Conservation (phyloP, 2,888 invertebrate species). For the Drosophila tripunctata region DNA sequence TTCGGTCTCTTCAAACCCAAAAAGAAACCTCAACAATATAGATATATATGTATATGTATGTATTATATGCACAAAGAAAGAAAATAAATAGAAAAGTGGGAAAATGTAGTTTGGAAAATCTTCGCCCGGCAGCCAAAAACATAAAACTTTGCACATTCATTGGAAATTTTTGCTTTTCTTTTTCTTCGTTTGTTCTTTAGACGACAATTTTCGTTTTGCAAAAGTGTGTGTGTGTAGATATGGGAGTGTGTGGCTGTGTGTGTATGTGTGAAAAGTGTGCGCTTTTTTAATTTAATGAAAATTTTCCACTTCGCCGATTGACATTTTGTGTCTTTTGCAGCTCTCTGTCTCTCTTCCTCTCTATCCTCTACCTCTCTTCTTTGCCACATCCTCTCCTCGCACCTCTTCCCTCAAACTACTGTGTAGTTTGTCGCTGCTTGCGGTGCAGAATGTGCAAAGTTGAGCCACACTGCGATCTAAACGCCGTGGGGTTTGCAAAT, state of each 20-base stretch:
- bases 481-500: slow-evolving; percentile 72
- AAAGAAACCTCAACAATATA: slow-evolving; percentile 38
- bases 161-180: slow-evolving; percentile 46
- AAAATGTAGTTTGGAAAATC: slow-evolving; percentile 53
- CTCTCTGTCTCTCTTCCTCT: slow-evolving; percentile 30
- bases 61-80: slow-evolving; percentile 34
- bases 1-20: slow-evolving; percentile 60
- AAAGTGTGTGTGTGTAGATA: slow-evolving; percentile 2
- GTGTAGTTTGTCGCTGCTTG: slow-evolving; percentile 52
- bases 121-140: slow-evolving; percentile 75
- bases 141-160: slow-evolving; percentile 79
- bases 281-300: slow-evolving; percentile 83
- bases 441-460: slow-evolving; percentile 68
- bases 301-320: slow-evolving; percentile 84
- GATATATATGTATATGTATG: slow-evolving; percentile 18
- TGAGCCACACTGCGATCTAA: slow-evolving; percentile 39
- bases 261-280: slow-evolving; percentile 62
- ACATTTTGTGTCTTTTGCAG: slow-evolving; percentile 76
- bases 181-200: slow-evolving; percentile 41
- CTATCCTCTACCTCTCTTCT: not conserved
- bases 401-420: slow-evolving; percentile 9
- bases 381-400: not conserved
- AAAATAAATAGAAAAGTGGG: slow-evolving; percentile 23
- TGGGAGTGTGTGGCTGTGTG: slow-evolving; percentile 17
- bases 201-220: slow-evolving; percentile 46